Evolutionary conservation across 1,140 invertebrate genomes (phyloP).

Genomic region (Pseudomyrmex cubaensis): DNA sequence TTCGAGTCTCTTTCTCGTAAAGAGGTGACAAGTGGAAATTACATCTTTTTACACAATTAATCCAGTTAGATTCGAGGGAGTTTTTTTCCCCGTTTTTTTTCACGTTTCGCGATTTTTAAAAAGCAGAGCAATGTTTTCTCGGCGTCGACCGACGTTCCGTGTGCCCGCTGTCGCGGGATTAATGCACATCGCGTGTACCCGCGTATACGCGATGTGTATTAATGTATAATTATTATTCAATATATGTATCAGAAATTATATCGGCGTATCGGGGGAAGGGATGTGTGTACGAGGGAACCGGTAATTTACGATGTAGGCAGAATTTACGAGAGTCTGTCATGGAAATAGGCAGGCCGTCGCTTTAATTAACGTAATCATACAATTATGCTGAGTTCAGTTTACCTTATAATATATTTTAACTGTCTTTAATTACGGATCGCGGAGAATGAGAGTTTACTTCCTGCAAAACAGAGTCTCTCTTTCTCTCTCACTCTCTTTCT

Average conservation of each 20-base stretch:
- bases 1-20: background rate
- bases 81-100: background rate
- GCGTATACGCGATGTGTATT: background rate
- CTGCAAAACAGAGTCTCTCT: background rate
- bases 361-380: constrained; percentile 48
- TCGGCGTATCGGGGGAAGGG: constrained; percentile 13
- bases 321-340: constrained; percentile 51
- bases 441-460: background rate
- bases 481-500: background rate
- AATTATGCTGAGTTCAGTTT: constrained; percentile 33
- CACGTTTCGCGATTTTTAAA: background rate
- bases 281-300: constrained; percentile 3
- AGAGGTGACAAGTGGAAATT: constrained; percentile 1
- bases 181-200: background rate
- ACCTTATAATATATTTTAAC: constrained; percentile 35
- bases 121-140: background rate
- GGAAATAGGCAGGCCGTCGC: constrained; percentile 33
- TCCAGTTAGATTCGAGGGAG: background rate
- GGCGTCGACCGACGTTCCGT: background rate
- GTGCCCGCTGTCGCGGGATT: too few species aligned
- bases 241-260: constrained; percentile 55
- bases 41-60: background rate
- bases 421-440: constrained; percentile 32
- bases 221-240: constrained; percentile 55
- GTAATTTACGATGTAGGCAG: constrained; percentile 35